These are phyloP conservation scores for Ophiothrix spiculata DNA, from an alignment of 35 echinoderm and acorn worm genomes.

Conservation along the genomic window DNA sequence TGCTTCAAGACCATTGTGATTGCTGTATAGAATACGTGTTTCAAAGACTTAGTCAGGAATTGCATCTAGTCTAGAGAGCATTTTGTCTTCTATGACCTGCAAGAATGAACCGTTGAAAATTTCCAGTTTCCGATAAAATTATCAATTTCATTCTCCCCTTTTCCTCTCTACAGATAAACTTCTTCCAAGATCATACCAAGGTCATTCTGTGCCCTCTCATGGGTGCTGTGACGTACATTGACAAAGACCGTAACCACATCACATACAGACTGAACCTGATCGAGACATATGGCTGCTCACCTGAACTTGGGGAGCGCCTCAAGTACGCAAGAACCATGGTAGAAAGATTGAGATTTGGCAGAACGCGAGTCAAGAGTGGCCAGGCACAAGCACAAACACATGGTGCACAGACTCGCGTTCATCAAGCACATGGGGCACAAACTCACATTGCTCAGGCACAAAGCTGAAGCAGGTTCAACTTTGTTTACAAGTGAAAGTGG, in stretches of 20 bases:
- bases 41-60: no score
- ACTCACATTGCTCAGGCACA: no score
- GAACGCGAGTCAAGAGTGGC: neutral
- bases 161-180: conserved; percentile 94
- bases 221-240: conserved; percentile 93
- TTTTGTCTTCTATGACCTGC: no score
- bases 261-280: conserved; percentile 76
- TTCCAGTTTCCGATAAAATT: neutral
- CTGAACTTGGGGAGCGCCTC: conserved; percentile 52
- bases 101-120: neutral
- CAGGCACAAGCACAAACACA: no score
- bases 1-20: no score
- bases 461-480: no score
- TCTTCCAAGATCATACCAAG: conserved; percentile 96
- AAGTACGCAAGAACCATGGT: conserved; percentile 79
- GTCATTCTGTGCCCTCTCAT: conserved; percentile 93
- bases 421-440: no score
- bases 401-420: no score
- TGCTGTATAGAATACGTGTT: no score
- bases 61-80: no score
- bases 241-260: conserved; percentile 58
- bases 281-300: conserved; percentile 75
- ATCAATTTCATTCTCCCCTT: neutral
- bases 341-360: conserved; percentile 40
- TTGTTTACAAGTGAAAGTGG: no score